phyloP scores from a whole-genome alignment of 2,113 vertebrate species.

The Solea senegalensis region DNA sequence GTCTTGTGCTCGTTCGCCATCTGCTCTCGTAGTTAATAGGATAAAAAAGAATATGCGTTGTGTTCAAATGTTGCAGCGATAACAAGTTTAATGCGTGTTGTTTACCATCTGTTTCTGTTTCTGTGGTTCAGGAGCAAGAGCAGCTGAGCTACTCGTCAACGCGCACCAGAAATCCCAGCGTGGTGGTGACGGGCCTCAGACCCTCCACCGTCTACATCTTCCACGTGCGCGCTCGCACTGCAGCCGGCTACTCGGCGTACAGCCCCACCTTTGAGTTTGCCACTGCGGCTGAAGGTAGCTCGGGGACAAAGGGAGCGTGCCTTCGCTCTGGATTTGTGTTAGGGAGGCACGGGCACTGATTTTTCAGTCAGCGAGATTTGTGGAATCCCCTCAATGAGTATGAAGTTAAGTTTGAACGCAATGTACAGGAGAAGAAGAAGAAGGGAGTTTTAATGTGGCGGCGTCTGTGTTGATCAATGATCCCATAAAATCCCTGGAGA shows the following conservation, averaged over 20 bases:
- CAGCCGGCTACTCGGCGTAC: constrained; percentile 93
- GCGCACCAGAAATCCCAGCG: constrained; percentile 90
- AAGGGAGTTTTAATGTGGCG: constrained; percentile 18
- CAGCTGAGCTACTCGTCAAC: constrained; percentile 98
- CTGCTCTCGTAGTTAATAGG: constrained; percentile 35
- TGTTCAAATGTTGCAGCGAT: constrained; percentile 28
- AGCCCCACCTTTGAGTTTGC: constrained; percentile 96
- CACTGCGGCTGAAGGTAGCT: constrained; percentile 90
- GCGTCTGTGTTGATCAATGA: constrained; percentile 43
- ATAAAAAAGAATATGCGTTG: constrained; percentile 18
- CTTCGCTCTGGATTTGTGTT: constrained; percentile 1
- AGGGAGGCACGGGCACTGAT: not conserved
- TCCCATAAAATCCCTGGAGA: constrained; percentile 25
- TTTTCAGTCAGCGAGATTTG: not conserved
- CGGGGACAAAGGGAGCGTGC: not conserved
- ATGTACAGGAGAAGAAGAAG: not conserved
- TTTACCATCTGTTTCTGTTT: constrained; percentile 5
- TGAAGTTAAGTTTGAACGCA: constrained; percentile 12
- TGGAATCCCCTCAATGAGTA: not conserved
- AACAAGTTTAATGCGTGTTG: constrained; percentile 10
- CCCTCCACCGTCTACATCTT: constrained; percentile 94
- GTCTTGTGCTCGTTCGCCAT: constrained; percentile 24
- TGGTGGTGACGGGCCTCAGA: constrained; percentile 93
- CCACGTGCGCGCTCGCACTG: constrained; percentile 92
- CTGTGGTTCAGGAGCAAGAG: constrained; percentile 88